Conservation (phyloP, 2,113 vertebrate species). For the Leiothrix lutea region DNA sequence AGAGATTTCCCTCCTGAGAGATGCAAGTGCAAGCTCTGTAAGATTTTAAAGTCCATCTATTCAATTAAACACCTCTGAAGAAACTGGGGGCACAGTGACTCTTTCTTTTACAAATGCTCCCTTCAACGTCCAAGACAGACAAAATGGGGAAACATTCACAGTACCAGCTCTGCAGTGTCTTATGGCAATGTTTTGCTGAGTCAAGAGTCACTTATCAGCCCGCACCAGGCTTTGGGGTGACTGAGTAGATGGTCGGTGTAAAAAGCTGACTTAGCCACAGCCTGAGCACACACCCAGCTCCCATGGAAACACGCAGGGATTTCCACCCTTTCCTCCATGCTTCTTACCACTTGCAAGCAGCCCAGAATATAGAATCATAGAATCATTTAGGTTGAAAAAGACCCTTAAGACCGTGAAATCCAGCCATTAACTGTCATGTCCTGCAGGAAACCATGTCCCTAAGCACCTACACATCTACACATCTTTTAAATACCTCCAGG, state of each 20-base stretch:
- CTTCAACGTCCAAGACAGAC: neutral
- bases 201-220: constrained; percentile 50
- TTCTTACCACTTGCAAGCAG: neutral
- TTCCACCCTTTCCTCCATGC: neutral
- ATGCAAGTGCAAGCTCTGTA: neutral
- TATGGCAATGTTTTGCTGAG: constrained; percentile 22
- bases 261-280: neutral
- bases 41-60: neutral
- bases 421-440: neutral
- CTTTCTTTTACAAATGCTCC: neutral
- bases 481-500: neutral
- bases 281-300: neutral
- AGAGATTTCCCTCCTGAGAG: neutral
- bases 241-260: neutral
- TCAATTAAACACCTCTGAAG: neutral
- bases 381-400: neutral
- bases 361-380: neutral
- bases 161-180: neutral
- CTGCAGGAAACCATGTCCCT: neutral
- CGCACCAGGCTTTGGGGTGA: constrained; percentile 2
- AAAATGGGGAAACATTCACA: neutral
- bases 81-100: neutral
- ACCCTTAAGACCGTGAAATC: neutral
- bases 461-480: neutral
- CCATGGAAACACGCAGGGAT: neutral